Evolutionary conservation across 2,113 vertebrate species (phyloP), one percentile per base, ranked within the genome.

Genomic region (Phrynosoma blainvillii): DNA sequence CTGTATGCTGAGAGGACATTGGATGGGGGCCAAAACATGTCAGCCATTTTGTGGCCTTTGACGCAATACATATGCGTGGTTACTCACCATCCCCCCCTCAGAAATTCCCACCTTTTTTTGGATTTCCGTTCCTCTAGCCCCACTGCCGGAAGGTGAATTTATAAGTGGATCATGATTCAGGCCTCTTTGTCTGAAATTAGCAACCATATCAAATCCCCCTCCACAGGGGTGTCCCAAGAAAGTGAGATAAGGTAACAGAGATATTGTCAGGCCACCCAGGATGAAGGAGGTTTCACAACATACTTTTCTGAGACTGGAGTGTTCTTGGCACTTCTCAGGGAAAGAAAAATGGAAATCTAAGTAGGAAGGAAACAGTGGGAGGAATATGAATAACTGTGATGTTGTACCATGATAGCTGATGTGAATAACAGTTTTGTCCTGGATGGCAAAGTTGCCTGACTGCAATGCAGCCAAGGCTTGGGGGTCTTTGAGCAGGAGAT

Each of bases 181-280:
- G 78, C 90, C 84, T 84, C 25, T 82, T 80, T 0, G 42, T 85
- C 75, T 91, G 87, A 85, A 91, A 87, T 70, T 32, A 0, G 78
- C 91, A 94, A 93, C 82, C 88, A 86, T 82, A 92, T 88, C 93
- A 81, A 90, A 52, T 84, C 27, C 84, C 82, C 71, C 88, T 36
- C 90, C 66, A 70, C 0, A 1, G 90, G 93, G 36, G 79, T n/a
- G 54, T 66, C 65, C 8, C 6, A 25, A 47, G 36, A 85, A 81
- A 79, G 47, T 30, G 9, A 76, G 92, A 42, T 5, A 0, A 70
- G 88, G 78, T 77, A 89, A 68, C 36, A 7, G 40, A 47, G 65
- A 20, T 70, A 84, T 71, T 76, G n/a, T 0, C 0, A 89, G 93
- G 86, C 91, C 92, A 94, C 91, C 76, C 90, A 92, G 89, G 89